phyloP scores from a whole-genome alignment of 1,140 invertebrate species.

The Drosophila leontia region DNA sequence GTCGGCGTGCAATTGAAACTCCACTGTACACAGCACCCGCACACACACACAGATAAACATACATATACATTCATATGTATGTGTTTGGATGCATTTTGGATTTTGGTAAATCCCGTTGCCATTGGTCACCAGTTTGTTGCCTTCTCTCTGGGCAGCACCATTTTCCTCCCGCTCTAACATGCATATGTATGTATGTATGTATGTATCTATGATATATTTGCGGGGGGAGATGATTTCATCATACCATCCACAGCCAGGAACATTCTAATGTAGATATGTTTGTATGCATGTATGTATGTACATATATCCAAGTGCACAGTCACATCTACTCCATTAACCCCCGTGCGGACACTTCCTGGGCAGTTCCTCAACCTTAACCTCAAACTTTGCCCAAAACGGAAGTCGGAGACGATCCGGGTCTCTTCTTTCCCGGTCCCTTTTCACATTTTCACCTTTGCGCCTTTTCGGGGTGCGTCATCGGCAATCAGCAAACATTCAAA shows the following conservation, averaged over 20 bases:
- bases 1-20: background rate
- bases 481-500: slow-evolving; percentile 37
- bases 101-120: slow-evolving; percentile 45
- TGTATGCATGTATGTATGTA: background rate
- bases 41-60: background rate
- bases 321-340: slow-evolving; percentile 46
- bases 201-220: slow-evolving; percentile 4
- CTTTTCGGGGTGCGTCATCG: slow-evolving; percentile 57
- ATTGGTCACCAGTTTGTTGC: slow-evolving; percentile 39
- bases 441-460: slow-evolving; percentile 22
- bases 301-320: slow-evolving; percentile 7
- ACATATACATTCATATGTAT: background rate
- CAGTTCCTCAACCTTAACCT: slow-evolving; percentile 65
- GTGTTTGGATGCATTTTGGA: slow-evolving; percentile 32
- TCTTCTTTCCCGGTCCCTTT: slow-evolving; percentile 34
- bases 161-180: background rate
- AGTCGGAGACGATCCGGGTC: slow-evolving; percentile 60
- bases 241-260: background rate
- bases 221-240: slow-evolving; percentile 14
- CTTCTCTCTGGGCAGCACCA: slow-evolving; percentile 7
- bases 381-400: slow-evolving; percentile 65
- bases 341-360: slow-evolving; percentile 26
- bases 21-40: slow-evolving; percentile 16
- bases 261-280: no score
- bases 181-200: background rate